Evolutionary conservation across 2,888 invertebrate species (phyloP).

Genomic region (Clunio marinus): DNA sequence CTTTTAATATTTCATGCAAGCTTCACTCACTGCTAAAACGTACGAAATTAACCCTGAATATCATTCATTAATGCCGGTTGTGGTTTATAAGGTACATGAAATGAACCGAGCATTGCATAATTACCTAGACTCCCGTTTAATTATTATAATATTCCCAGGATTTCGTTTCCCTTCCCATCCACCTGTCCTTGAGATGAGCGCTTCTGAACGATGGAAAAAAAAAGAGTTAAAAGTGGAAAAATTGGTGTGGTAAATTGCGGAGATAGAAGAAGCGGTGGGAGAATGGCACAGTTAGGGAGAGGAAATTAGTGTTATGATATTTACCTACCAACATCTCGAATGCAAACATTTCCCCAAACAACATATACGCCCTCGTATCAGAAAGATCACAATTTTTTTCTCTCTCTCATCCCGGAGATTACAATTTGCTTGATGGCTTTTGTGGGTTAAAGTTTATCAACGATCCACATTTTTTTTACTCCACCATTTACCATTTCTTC

Average conservation of each 20-base stretch:
- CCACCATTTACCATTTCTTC: not conserved
- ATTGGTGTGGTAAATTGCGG: not conserved
- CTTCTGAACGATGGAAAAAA: not conserved
- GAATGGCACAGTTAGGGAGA: slow-evolving; percentile 1
- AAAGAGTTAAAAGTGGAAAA: not conserved
- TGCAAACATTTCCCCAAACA: not conserved
- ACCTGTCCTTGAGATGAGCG: not conserved
- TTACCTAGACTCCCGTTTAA: not conserved
- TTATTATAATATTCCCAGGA: not conserved
- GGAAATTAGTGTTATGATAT: slow-evolving; percentile 36
- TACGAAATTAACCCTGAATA: slow-evolving; percentile 5
- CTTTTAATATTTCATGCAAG: slow-evolving; percentile 19
- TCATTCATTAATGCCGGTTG: slow-evolving; percentile 22
- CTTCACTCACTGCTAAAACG: not conserved
- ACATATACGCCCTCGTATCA: not conserved
- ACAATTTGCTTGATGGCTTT: slow-evolving; percentile 36
- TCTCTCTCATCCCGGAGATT: slow-evolving; percentile 27
- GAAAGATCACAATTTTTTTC: slow-evolving; percentile 21
- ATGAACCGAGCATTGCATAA: not conserved
- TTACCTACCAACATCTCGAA: slow-evolving; percentile 16
- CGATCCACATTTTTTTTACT: not conserved
- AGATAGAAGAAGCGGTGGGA: not conserved
- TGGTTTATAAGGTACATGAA: slow-evolving; percentile 15
- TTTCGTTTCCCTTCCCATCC: too few species aligned
- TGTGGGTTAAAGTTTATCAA: slow-evolving; percentile 34